Percentiles rank a stretch among this genome's conserved stretches.
Evolutionary conservation across 1,140 invertebrate genomes (phyloP).

Genomic region (Delia radicum): DNA sequence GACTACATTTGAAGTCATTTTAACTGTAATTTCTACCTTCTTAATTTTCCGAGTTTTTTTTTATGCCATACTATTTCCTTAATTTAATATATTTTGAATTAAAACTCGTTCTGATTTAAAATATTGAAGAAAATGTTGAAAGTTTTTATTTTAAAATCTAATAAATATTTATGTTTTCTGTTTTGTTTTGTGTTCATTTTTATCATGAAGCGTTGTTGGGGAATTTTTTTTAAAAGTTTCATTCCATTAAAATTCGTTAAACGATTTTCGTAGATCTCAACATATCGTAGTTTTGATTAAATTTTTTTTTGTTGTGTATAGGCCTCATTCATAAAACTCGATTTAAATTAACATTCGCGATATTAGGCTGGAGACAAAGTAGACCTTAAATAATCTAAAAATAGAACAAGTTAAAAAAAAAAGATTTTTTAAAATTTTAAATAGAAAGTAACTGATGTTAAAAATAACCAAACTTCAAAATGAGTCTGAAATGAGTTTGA

Average conservation of each 20-base stretch:
- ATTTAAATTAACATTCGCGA: not conserved
- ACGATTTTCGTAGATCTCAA: slow-evolving; percentile 9
- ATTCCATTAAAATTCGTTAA: slow-evolving; percentile 18
- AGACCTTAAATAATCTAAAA: slow-evolving; percentile 6
- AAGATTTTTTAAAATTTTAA: not conserved
- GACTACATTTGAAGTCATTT: no score
- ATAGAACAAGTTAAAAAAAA: not conserved
- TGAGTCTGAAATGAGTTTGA: no score
- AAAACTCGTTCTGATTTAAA: not conserved
- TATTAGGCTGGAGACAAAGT: slow-evolving; percentile 9
- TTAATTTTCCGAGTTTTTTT: no score
- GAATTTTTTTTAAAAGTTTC: not conserved
- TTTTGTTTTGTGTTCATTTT: not conserved
- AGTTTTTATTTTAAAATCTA: not conserved
- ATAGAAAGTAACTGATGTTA: no score
- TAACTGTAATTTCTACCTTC: no score
- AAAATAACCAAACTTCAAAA: no score
- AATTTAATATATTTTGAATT: no score
- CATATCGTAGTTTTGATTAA: not conserved
- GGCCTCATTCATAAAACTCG: not conserved
- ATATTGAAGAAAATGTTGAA: slow-evolving; percentile 1
- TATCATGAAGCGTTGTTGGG: not conserved
- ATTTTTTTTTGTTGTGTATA: not conserved
- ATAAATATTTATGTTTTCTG: not conserved
- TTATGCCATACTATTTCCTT: no score